A percentile compares a stretch with the other conserved stretches of the same genome.
These are phyloP conservation scores for Periplaneta americana DNA, from an alignment of 1,140 invertebrate genomes.

Conservation along the genomic window DNA sequence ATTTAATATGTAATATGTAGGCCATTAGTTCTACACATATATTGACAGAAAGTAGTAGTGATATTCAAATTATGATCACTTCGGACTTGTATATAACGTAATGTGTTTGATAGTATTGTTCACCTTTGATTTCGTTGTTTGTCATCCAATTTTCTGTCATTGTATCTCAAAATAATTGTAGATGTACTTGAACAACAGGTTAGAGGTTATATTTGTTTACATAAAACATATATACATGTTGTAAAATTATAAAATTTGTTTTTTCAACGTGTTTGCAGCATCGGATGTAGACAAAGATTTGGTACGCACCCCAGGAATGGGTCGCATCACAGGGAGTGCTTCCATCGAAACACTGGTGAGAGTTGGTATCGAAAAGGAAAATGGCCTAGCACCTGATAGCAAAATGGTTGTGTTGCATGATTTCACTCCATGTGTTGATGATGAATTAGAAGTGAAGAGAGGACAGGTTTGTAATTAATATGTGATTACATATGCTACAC, in stretches of 20 bases:
- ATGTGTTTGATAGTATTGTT: too few relatives aligned
- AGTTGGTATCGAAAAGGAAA: conserved; percentile 92
- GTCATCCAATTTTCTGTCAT: too few relatives aligned
- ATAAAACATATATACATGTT: neutral
- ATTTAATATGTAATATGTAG: too few relatives aligned
- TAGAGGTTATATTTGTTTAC: conserved; percentile 7
- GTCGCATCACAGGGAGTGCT: conserved; percentile 89
- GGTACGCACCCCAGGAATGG: conserved; percentile 62
- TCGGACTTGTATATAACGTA: too few relatives aligned
- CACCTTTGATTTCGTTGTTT: too few relatives aligned
- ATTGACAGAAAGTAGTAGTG: too few relatives aligned
- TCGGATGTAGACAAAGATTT: conserved; percentile 69
- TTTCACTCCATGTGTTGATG: conserved; percentile 91
- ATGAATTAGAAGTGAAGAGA: conserved; percentile 78
- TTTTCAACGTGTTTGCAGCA: conserved; percentile 34
- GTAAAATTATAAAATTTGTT: conserved; percentile 3
- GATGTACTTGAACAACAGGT: neutral
- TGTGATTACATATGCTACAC: too few relatives aligned
- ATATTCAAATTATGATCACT: too few relatives aligned
- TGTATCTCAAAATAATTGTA: neutral
- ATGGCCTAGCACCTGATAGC: conserved; percentile 83
- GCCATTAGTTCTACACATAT: too few relatives aligned
- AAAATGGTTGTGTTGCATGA: conserved; percentile 95
- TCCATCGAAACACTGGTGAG: conserved; percentile 91
- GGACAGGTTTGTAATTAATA: conserved; percentile 48